Evolutionary conservation across 1,140 invertebrate genomes (phyloP), one percentile per base, ranked within the genome.

Genomic region (Drosophila serrata): DNA sequence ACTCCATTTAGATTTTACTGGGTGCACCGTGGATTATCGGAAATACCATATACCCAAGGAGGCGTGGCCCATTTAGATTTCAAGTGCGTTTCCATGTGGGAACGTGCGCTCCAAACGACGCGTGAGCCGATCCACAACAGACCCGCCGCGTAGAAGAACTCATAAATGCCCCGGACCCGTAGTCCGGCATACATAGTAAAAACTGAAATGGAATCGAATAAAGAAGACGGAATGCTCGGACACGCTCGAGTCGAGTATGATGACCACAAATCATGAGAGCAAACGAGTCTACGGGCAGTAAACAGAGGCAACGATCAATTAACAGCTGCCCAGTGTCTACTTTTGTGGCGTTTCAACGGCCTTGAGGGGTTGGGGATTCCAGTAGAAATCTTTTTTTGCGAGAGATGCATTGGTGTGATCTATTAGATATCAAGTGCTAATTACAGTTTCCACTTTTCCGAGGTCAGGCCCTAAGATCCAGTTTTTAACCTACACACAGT

Each of bases 61-160:
- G 74, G 74, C 74, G 51, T 75, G 77, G 45, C 67, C 60, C 64
- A 87, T 84, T 88, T 74, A 37, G 57, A 87, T 82, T 88, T 87
- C 72, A 80, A 78, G 80, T 77, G 84, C 68, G 84, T 78, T 88
- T 79, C 63, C 48, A 82, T 69, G 61, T 67, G 49, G 79, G 64
- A 87, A 88, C 84, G 82, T 80, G 80, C 72, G 57, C 65, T 51
- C 49, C 40, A 77, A 82, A 82, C 84, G 84, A 88, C 74, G 80
- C 80, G 84, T 68, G 80, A 88, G 72, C 37, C 57, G 84, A 88
- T 88, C 84, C 42, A 74, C 68, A 77, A 53, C 84, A 87, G 84
- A 67, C 76, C 76, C 67, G 31, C 43, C 24, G 42, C 24, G 49
- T 27, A 59, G 40, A 55, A 27, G 65, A 67, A 53, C 46, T 53